phyloP scores from a whole-genome alignment of 2,113 vertebrate species.

The Erpornis zantholeuca region DNA sequence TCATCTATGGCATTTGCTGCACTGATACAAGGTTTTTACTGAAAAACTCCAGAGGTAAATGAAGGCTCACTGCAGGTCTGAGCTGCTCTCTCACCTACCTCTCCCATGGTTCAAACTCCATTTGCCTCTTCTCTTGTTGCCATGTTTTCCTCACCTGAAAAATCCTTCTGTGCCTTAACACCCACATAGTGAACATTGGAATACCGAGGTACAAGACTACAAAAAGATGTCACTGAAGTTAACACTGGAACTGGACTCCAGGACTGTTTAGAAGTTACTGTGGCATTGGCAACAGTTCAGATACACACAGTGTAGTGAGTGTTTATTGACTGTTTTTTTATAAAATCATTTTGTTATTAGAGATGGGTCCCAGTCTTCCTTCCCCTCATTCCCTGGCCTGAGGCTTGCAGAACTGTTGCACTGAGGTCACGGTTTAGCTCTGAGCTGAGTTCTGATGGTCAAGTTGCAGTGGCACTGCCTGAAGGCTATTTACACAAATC shows the following conservation, averaged over 20 bases:
- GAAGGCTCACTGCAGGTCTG: constrained; percentile 36
- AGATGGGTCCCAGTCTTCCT: background rate
- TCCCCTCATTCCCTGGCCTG: background rate
- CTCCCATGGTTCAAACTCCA: background rate
- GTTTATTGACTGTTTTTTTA: constrained; percentile 12
- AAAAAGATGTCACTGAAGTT: background rate
- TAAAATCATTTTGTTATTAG: background rate
- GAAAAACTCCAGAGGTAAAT: constrained; percentile 32
- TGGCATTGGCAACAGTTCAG: constrained; percentile 28
- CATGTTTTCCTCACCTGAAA: background rate
- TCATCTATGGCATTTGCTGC: background rate
- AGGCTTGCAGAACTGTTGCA: background rate
- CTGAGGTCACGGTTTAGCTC: background rate
- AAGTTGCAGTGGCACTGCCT: background rate
- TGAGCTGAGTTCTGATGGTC: background rate
- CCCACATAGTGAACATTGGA: background rate
- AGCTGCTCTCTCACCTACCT: constrained; percentile 40
- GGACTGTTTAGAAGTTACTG: background rate
- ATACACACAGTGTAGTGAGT: constrained; percentile 6
- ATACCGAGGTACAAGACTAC: constrained; percentile 22
- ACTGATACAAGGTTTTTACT: constrained; percentile 17
- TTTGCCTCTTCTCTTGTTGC: background rate
- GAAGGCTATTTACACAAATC: background rate
- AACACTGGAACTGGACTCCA: constrained; percentile 55
- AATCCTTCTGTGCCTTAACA: constrained; percentile 20